Percentiles rank a stretch among this genome's conserved stretches.
Evolutionary conservation across 2,113 vertebrate genomes (phyloP).

Genomic region (Hemiscyllium ocellatum): DNA sequence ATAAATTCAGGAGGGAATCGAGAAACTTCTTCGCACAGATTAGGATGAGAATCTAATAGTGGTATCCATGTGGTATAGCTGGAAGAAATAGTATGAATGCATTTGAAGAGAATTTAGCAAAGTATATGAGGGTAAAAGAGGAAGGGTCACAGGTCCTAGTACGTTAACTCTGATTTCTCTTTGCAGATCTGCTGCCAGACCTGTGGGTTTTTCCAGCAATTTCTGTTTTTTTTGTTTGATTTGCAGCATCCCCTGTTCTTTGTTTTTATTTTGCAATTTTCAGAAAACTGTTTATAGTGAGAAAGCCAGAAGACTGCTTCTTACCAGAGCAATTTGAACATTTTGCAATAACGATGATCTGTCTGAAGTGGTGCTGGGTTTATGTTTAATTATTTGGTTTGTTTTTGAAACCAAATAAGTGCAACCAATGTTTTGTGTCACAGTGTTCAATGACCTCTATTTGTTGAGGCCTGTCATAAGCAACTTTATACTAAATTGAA

Average conservation of each 20-base stretch:
- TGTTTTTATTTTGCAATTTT: too few species aligned
- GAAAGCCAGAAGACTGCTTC: too few species aligned
- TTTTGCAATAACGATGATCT: neutral
- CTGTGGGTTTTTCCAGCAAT: too few species aligned
- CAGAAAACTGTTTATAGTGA: too few species aligned
- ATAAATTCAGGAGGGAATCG: too few species aligned
- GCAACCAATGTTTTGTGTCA: neutral
- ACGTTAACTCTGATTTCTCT: too few species aligned
- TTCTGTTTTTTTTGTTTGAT: too few species aligned
- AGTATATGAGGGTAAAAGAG: neutral
- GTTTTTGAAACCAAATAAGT: neutral
- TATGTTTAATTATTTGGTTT: neutral
- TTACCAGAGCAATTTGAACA: neutral
- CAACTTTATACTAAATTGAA: neutral
- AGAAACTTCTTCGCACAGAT: neutral
- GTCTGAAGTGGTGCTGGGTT: neutral
- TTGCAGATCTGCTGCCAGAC: too few species aligned
- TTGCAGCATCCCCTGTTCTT: too few species aligned
- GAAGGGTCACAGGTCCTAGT: neutral
- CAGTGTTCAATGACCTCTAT: neutral
- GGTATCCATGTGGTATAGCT: neutral
- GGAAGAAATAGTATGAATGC: too few species aligned
- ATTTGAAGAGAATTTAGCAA: neutral
- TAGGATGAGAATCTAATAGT: neutral
- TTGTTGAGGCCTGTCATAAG: neutral